Percentiles rank a stretch among this genome's conserved stretches.
phyloP scores from a whole-genome alignment of 2,797 vertebrate species.

The Eleutherodactylus coqui region DNA sequence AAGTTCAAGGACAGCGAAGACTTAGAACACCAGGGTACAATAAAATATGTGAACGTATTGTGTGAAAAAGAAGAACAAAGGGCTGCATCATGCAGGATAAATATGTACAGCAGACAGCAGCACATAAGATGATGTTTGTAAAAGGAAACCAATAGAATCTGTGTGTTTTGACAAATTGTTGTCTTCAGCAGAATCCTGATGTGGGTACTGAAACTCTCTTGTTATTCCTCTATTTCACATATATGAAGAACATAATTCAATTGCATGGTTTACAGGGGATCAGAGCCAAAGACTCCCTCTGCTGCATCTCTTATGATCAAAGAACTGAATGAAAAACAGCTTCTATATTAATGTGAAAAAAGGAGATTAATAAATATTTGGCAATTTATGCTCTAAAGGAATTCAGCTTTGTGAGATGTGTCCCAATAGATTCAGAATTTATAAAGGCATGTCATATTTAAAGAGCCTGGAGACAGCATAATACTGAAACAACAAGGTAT shows the following conservation, averaged over 20 bases:
- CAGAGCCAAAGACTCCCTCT: not conserved
- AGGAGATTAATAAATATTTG: constrained; percentile 31
- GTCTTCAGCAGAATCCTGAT: not conserved
- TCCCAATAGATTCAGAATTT: not conserved
- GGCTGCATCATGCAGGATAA: not conserved
- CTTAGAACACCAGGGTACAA: not conserved
- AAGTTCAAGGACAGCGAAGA: not conserved
- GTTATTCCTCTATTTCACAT: not conserved
- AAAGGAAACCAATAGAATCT: not conserved
- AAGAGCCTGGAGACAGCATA: not conserved
- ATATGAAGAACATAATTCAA: constrained; percentile 12
- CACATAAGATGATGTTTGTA: constrained; percentile 9
- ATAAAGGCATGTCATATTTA: not conserved
- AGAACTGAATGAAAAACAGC: constrained; percentile 12
- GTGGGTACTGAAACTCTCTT: not conserved
- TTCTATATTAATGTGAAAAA: not conserved
- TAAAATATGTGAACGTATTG: constrained; percentile 2
- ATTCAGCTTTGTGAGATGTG: constrained; percentile 9
- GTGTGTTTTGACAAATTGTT: not conserved
- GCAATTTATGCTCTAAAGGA: not conserved
- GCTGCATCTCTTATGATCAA: constrained; percentile 4
- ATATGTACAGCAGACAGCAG: not conserved
- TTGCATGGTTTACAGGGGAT: constrained; percentile 17
- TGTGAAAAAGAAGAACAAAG: not conserved
- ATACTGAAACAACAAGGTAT: not conserved